These are phyloP conservation scores for Ceyx margarethae DNA, from an alignment of 2,113 vertebrate genomes.

Conservation along the genomic window DNA sequence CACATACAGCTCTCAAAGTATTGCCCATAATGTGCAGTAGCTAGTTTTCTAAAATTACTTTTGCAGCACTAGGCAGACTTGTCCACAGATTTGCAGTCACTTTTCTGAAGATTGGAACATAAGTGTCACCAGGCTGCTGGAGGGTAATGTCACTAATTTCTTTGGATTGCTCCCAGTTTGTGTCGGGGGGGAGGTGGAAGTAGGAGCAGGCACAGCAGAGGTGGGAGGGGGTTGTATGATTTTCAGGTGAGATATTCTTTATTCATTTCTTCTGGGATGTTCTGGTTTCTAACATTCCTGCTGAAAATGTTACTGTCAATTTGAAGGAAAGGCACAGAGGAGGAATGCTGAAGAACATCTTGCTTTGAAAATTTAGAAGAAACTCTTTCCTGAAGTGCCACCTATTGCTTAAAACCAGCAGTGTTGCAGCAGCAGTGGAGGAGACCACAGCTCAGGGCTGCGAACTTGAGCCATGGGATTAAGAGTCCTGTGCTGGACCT, in stretches of 20 bases:
- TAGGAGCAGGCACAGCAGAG: background rate
- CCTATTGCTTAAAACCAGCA: background rate
- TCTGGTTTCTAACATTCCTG: background rate
- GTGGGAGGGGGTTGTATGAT: background rate
- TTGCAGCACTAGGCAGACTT: background rate
- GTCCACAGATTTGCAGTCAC: background rate
- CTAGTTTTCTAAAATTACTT: slow-evolving; percentile 17
- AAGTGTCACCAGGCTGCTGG: background rate
- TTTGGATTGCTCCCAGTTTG: slow-evolving; percentile 18
- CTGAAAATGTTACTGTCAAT: background rate
- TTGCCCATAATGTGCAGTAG: background rate
- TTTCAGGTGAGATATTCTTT: background rate
- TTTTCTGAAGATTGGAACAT: background rate
- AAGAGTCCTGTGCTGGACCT: accelerated
- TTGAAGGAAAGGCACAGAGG: background rate
- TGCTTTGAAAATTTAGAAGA: background rate
- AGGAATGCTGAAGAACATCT: background rate
- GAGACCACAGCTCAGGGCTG: background rate
- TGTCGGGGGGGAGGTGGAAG: background rate
- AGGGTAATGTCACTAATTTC: slow-evolving; percentile 39
- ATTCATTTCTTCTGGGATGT: background rate
- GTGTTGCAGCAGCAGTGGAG: accelerated
- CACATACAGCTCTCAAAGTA: background rate
- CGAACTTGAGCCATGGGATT: background rate
- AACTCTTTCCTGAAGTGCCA: background rate